Evolutionary conservation across 2,113 vertebrate species (phyloP).

Genomic region (Oostethus manadensis): DNA sequence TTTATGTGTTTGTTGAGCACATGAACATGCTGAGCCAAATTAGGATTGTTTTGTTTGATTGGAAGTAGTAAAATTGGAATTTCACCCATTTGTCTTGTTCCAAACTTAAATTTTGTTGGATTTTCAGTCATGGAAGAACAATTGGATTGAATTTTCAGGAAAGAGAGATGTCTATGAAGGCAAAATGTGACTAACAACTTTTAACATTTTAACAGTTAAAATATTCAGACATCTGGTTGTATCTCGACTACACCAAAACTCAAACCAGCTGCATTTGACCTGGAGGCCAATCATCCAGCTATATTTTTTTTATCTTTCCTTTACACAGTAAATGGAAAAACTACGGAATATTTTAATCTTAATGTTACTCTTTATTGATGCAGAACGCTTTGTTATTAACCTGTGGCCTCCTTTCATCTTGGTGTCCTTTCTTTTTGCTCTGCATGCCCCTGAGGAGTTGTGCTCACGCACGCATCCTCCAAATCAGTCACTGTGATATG

Average conservation of each 20-base stretch:
- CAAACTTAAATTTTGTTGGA: not conserved
- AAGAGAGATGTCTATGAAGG: not conserved
- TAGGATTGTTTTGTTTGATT: too few species aligned
- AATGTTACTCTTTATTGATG: slow-evolving; percentile 49
- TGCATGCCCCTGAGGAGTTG: slow-evolving; percentile 40
- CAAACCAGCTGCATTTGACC: slow-evolving; percentile 26
- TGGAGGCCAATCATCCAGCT: slow-evolving; percentile 22
- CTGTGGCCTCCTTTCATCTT: slow-evolving; percentile 65
- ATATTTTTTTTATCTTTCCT: not conserved
- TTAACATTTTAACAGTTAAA: not conserved
- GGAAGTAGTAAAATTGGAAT: too few species aligned
- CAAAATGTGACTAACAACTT: not conserved
- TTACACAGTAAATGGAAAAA: slow-evolving; percentile 12
- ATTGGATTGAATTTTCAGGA: too few species aligned
- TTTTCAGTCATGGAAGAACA: not conserved
- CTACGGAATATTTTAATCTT: slow-evolving; percentile 23
- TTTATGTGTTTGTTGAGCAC: too few species aligned
- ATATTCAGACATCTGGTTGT: slow-evolving; percentile 11
- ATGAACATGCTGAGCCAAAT: too few species aligned
- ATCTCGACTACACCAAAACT: slow-evolving; percentile 16
- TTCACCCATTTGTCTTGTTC: too few species aligned
- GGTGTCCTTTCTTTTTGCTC: slow-evolving; percentile 24
- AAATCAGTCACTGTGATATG: slow-evolving; percentile 64
- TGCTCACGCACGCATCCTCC: slow-evolving; percentile 63
- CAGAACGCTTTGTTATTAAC: slow-evolving; percentile 20